These are phyloP conservation scores for Amphiprion clarkii DNA, from an alignment of 2,797 vertebrate species.

Conservation along the genomic window DNA sequence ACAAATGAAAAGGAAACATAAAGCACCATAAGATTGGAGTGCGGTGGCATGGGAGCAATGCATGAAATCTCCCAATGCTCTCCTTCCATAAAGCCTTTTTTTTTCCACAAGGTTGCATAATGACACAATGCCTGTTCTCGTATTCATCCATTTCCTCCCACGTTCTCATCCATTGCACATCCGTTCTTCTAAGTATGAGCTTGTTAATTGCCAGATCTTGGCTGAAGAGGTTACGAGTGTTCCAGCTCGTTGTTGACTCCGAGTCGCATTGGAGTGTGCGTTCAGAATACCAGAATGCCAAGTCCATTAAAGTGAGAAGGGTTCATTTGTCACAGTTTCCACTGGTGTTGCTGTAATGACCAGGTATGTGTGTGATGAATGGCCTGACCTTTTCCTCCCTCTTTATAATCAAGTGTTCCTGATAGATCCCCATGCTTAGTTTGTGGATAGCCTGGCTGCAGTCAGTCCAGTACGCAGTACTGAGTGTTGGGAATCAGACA, in stretches of 20 bases:
- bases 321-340: constrained; percentile 82
- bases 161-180: constrained; percentile 54
- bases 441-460: constrained; percentile 52
- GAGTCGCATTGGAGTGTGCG: constrained; percentile 58
- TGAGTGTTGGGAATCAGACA: constrained; percentile 14
- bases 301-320: constrained; percentile 82
- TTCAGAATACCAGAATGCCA: constrained; percentile 78
- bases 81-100: constrained; percentile 47
- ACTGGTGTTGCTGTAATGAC: constrained; percentile 78
- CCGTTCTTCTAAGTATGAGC: constrained; percentile 64
- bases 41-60: constrained; percentile 6
- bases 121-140: constrained; percentile 48
- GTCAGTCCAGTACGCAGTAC: constrained; percentile 18
- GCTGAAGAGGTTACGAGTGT: constrained; percentile 69
- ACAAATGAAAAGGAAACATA: constrained; percentile 24
- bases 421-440: constrained; percentile 64
- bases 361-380: constrained; percentile 81
- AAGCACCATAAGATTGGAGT: constrained; percentile 18
- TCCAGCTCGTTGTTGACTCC: constrained; percentile 77
- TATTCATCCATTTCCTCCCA: constrained; percentile 59
- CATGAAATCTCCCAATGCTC: constrained; percentile 24
- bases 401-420: constrained; percentile 74
- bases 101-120: constrained; percentile 36
- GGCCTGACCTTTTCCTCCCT: constrained; percentile 80
- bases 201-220: constrained; percentile 76